Evolutionary conservation across 2,888 invertebrate genomes (phyloP), one percentile per base, ranked within the genome.

Genomic region (Cheiracanthium punctorium): DNA sequence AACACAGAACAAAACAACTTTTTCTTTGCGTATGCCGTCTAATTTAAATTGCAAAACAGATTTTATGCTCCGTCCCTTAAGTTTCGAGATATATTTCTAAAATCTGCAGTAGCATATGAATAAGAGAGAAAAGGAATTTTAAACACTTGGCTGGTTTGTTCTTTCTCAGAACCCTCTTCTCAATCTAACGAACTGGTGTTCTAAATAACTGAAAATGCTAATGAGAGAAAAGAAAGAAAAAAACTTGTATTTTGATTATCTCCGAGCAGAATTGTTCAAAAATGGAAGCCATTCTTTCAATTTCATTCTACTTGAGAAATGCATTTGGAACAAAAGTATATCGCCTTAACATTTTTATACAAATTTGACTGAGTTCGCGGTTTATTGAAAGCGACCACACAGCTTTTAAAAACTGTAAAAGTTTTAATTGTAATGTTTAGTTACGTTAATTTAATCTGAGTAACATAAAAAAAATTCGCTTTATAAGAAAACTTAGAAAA

Each of bases 241-340:
- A 58, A 48, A n/a, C 5, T 17, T 7, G 48, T 2, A 24, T 58
- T 58, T 58, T 58, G 58, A 58, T 58, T 58, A 24, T 58, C 24
- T 58, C 20, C 58, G 24, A 1, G 1, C 17, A 24, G 4, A 4
- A 5, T 20, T 20, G 4, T 24, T 58, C 24, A 5, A 7, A 58
- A 24, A 7, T 24, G 4, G 58, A 7, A 58, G 24, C 24, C 17
- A 24, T 58, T 58, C 5, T 58, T 24, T 24, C 58, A 24, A 8
- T 58, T 58, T 58, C 24, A 24, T 2, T 58, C 12, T 12, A 20
- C 12, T 24, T 24, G 4, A 8, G 5, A 24, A 24, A 58, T 58
- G n/a, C 24, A 24, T 58, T 58, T 58, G 58, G 58, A 58, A 58
- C 58, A 58, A 58, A 58, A n/a, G n/a, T n/a, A 58, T 58, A 58